Evolutionary conservation across 1,140 invertebrate species (phyloP).

Genomic region (Bradynema listronoti): DNA sequence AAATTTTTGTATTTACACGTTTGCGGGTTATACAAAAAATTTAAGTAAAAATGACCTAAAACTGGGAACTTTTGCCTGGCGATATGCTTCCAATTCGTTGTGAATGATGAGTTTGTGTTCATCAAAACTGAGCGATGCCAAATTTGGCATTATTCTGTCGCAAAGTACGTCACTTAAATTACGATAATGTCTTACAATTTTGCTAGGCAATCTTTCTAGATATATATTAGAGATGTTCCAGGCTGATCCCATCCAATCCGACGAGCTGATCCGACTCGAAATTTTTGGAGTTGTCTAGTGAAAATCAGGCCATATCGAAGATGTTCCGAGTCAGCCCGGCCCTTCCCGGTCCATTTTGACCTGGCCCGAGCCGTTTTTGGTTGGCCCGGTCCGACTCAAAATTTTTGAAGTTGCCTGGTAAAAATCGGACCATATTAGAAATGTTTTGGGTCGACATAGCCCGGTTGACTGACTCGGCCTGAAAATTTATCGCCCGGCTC

Average conservation of each 20-base stretch:
- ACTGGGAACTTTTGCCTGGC: conserved; percentile 3
- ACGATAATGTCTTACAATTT: not conserved
- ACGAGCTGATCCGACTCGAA: too few relatives aligned
- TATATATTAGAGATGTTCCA: not conserved
- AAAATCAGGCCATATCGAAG: not conserved
- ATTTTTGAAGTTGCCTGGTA: not conserved
- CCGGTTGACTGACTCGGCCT: too few relatives aligned
- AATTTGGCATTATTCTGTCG: conserved; percentile 12
- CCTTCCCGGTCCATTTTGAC: too few relatives aligned
- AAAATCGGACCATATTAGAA: not conserved
- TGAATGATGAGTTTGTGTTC: conserved; percentile 12
- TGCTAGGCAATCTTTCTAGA: not conserved
- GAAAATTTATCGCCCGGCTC: too few relatives aligned
- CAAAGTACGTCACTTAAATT: conserved; percentile 7
- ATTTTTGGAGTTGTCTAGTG: not conserved
- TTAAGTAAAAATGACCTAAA: conserved; percentile 15
- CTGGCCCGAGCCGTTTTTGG: too few relatives aligned
- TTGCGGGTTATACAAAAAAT: not conserved
- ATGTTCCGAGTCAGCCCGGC: too few relatives aligned
- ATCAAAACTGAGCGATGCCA: conserved; percentile 10
- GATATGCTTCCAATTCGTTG: conserved; percentile 12
- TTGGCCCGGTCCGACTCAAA: too few relatives aligned
- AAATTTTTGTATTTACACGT: not conserved
- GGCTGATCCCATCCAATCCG: not conserved
- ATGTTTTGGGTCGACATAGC: not conserved